Base-by-base conservation (phyloP, 2,113 vertebrate genomes). In the Jacana jacana region DNA sequence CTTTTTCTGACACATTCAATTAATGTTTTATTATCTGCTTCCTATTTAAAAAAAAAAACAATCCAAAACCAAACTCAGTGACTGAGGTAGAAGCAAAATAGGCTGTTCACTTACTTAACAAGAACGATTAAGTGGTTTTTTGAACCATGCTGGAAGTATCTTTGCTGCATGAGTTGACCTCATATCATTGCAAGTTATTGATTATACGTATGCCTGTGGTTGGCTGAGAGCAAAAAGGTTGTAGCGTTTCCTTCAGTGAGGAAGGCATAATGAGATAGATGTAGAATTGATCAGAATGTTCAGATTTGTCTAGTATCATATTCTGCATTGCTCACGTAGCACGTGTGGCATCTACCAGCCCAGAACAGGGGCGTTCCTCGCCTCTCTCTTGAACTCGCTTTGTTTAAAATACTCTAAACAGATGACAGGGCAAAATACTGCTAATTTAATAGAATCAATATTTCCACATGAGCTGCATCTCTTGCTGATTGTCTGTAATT, bases 21-120 rank as follows among this genome's bases (percentile, higher is more conserved):
- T 98, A 97, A 93, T 96, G 93, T 97, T 98, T 97, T 97, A 94
- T 97, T 95, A 83, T 97, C 77, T 40, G 97, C 92, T 91, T 97
- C 93, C 72, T 87, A 48, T 75, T 78, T 10, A 1, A 69, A 61
- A 86, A 75, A 64, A 77, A 46, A 17, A 4, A 42, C 40, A 30
- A 51, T 20, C 11, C 13, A 49, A 31, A 33, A 57, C 33, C 82
- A 93, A 72, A 60, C 40, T 40, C 70, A 89, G 58, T 73, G 40
- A 76, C 81, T 91, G 55, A 95, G 84, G 30, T 95, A 70, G 71
- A 84, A 95, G 63, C 28, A 90, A 88, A 66, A 86, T 75, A 91
- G 46, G 51, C 73, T 82, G 54, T 80, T 95, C 89, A 54, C 78
- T 97, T 71, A 82, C 93, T 77, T 91, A 94, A 68, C 87, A 83